These are phyloP conservation scores for Phaethornis superciliosus DNA, from an alignment of 2,113 vertebrate genomes.

Conservation along the genomic window DNA sequence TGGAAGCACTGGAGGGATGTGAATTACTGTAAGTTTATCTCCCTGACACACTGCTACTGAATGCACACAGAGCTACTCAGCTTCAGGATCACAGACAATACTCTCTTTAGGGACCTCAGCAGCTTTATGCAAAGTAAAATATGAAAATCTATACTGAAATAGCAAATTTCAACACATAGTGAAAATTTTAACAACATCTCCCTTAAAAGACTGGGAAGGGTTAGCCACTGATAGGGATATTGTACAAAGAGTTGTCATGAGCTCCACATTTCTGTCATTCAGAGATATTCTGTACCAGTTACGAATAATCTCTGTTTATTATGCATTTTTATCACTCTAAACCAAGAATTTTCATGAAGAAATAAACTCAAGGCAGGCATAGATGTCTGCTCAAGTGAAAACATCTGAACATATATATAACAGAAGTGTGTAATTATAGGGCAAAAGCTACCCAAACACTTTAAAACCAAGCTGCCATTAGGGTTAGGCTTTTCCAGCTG, in stretches of 20 bases:
- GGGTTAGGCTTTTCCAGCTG: background rate
- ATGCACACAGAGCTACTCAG: no score
- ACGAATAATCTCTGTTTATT: background rate
- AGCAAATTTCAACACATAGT: constrained; percentile 15
- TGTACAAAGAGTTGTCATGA: background rate
- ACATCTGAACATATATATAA: background rate
- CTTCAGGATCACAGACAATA: background rate
- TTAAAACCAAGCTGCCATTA: background rate
- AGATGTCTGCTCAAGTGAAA: background rate
- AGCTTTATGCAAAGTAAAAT: constrained; percentile 24
- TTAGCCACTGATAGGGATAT: background rate
- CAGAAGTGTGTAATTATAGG: background rate
- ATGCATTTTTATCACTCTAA: background rate
- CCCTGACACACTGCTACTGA: background rate
- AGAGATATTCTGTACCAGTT: background rate
- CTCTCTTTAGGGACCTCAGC: background rate
- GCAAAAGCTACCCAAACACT: background rate
- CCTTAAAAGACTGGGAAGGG: background rate
- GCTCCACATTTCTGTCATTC: background rate
- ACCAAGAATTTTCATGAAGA: background rate
- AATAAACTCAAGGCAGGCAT: background rate
- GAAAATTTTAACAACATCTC: background rate
- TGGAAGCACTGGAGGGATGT: constrained; percentile 42
- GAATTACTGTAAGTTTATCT: constrained; percentile 58
- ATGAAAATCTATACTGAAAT: background rate